Base-by-base conservation (phyloP, 1,140 invertebrate species). In the Penaeus vannamei region DNA sequence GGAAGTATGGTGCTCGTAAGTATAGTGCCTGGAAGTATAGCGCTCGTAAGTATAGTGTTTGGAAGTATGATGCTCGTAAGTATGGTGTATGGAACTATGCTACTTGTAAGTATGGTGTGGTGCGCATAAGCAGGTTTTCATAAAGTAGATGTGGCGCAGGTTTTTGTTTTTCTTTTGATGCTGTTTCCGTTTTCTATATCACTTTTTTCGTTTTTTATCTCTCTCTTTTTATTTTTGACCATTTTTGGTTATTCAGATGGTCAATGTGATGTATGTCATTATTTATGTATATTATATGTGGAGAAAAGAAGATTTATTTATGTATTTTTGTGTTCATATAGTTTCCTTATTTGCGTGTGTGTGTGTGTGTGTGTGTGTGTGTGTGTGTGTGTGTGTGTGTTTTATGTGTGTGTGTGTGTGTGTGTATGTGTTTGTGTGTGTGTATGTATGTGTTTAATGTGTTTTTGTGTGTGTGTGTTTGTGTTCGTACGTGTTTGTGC, bases 391-490 rank as follows among this genome's bases (percentile, higher is more conserved):
- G n/a, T 77, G 72, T 77, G n/a, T 77, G 72, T 77, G 69, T 26
- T 77, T 19, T 77, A 42, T 77, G 10, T 77, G 4, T 77, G 72
- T 77, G n/a, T 77, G 4, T 77, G n/a, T 26, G n/a, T 77, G n/a
- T 77, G 8, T 77, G 10, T 26, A 42, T 12, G 8, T 17, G 8
- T 77, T 29, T 17, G 10, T 77, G n/a, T 77, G 12, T 77, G n/a
- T 77, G 72, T 77, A 42, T 77, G n/a, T 77, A 26, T 26, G n/a
- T 29, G n/a, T 77, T 29, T 77, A 7, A n/a, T 77, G 72, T 29
- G 72, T 77, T 8, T 77, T 8, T 77, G 72, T 77, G 8, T 77
- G 26, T 77, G 72, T 77, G 72, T 77, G 72, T 77, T 29, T 77
- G 26, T 77, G 72, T 29, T 8, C 26, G 72, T 77, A n/a, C 26